phyloP scores from a whole-genome alignment of 2,113 vertebrate species.

The Oreochromis tanganicae region DNA sequence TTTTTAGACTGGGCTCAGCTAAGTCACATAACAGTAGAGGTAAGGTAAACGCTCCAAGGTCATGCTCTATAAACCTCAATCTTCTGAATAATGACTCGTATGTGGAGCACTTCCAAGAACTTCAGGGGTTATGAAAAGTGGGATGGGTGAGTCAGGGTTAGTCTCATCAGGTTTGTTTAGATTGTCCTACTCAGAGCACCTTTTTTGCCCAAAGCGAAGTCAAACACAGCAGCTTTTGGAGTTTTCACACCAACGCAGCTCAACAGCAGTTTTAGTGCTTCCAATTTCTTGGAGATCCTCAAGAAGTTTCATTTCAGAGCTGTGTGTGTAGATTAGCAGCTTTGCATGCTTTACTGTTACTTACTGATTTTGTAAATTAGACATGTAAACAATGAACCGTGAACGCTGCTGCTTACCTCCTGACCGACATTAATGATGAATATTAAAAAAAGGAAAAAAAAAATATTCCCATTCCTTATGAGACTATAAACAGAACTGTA shows the following conservation, averaged over 20 bases:
- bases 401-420: neutral
- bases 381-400: conserved; percentile 11
- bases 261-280: neutral
- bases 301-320: neutral
- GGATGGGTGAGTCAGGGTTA: neutral
- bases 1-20: neutral
- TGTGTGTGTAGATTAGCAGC: conserved; percentile 15
- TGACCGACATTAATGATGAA: neutral
- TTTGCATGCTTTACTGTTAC: conserved; percentile 1
- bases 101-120: neutral
- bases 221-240: neutral
- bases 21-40: neutral
- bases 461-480: conserved; percentile 13
- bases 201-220: neutral
- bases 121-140: neutral
- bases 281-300: neutral
- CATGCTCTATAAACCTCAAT: conserved; percentile 14
- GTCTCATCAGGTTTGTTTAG: neutral
- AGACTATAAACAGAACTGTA: conserved; percentile 26
- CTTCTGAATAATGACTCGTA: conserved; percentile 2
- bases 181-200: neutral
- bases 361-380: conserved; percentile 32
- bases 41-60: conserved; percentile 14
- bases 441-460: neutral
- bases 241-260: neutral